Percentiles rank a stretch among this genome's conserved stretches.
Evolutionary conservation across 2,797 vertebrate genomes (phyloP).

Genomic region (Tokudaia tokunoshimensis): DNA sequence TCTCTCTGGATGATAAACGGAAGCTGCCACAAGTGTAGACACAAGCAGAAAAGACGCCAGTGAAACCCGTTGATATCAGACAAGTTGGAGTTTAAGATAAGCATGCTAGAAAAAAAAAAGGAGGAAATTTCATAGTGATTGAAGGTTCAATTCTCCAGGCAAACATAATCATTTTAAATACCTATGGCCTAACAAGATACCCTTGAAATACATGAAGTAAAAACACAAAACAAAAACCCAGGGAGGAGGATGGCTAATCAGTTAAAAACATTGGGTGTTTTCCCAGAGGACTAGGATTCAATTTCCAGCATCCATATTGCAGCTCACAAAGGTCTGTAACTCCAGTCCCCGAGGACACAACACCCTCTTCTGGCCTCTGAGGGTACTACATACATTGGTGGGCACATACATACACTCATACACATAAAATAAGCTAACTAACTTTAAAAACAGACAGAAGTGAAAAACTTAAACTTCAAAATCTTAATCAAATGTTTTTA

Average conservation of each 20-base stretch:
- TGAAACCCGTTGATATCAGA: background rate
- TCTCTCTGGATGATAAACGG: background rate
- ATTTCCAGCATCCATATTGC: background rate
- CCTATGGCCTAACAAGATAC: background rate
- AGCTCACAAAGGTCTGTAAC: background rate
- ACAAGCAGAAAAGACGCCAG: background rate
- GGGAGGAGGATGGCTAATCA: background rate
- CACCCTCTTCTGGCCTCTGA: background rate
- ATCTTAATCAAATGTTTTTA: background rate
- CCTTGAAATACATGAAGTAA: background rate
- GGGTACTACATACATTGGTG: no score
- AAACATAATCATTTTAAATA: background rate
- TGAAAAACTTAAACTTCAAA: conserved; percentile 1
- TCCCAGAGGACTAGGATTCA: background rate
- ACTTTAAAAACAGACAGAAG: background rate
- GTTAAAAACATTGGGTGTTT: background rate
- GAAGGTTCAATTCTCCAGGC: background rate
- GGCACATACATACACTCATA: no score
- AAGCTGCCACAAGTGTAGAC: background rate
- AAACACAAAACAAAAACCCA: background rate
- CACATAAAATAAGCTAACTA: background rate
- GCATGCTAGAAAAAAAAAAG: background rate
- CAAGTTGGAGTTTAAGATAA: background rate
- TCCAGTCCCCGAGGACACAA: background rate
- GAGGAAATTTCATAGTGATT: background rate